Conservation (phyloP, 2,888 invertebrate species). For the Cataglyphis altisquamis region DNA sequence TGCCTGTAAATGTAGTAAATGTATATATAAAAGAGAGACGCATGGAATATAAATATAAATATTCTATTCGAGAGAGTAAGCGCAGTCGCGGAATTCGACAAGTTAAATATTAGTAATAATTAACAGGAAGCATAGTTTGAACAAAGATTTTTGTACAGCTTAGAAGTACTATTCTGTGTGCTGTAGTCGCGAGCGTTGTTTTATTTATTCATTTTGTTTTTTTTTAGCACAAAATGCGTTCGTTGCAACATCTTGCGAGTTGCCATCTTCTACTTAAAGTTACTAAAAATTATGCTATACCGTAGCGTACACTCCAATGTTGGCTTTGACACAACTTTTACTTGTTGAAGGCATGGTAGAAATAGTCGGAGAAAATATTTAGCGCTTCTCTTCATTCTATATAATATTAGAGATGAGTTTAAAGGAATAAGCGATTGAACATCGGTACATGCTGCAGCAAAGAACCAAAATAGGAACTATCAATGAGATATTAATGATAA, state of each 20-base stretch:
- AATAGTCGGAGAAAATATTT: conserved; percentile 35
- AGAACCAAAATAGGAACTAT: conserved; percentile 73
- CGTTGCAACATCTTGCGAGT: conserved; percentile 62
- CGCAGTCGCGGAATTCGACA: conserved; percentile 63
- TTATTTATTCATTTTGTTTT: conserved; percentile 45
- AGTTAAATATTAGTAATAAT: conserved; percentile 69
- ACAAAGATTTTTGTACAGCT: conserved; percentile 75
- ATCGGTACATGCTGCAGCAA: conserved; percentile 61
- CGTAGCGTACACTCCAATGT: conserved; percentile 59
- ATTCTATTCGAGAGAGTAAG: conserved; percentile 62
- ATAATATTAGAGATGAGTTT: conserved; percentile 13
- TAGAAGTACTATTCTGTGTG: conserved; percentile 72
- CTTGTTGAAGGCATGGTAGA: conserved; percentile 47
- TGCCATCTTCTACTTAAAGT: conserved; percentile 72
- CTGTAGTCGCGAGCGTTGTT: conserved; percentile 70
- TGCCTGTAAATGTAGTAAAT: conserved; percentile 77
- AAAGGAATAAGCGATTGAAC: conserved; percentile 56
- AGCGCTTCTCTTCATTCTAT: conserved; percentile 12
- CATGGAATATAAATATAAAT: conserved; percentile 49
- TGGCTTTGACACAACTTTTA: conserved; percentile 64
- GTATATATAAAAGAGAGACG: conserved; percentile 66
- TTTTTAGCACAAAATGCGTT: conserved; percentile 76
- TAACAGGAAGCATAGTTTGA: conserved; percentile 61
- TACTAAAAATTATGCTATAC: conserved; percentile 68
- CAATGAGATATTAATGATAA: conserved; percentile 69